phyloP scores from a whole-genome alignment of 2,888 invertebrate species.

The Nephrotoma flavescens region DNA sequence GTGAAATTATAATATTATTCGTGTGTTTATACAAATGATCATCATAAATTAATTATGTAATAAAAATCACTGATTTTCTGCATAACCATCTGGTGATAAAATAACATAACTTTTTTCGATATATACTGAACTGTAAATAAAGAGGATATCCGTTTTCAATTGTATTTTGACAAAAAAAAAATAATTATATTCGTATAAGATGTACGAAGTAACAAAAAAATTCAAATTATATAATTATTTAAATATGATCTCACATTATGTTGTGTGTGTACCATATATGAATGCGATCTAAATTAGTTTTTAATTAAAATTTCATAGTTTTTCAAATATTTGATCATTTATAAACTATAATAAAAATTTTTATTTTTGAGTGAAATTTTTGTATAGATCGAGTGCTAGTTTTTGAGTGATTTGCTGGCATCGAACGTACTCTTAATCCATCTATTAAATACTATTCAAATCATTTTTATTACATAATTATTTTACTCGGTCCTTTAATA shows the following conservation, averaged over 20 bases:
- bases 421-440: not conserved
- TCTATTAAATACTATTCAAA: not conserved
- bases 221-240: not conserved
- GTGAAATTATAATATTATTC: not conserved
- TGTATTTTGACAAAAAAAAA: not conserved
- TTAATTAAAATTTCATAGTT: not conserved
- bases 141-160: slow-evolving; percentile 3
- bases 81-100: slow-evolving; percentile 1
- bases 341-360: not conserved
- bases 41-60: not conserved
- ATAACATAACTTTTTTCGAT: not conserved
- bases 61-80: not conserved
- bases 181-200: not conserved
- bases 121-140: not conserved
- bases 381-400: not conserved
- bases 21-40: not conserved
- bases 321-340: not conserved
- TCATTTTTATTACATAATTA: not conserved
- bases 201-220: not conserved
- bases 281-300: not conserved
- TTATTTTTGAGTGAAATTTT: not conserved
- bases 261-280: not conserved
- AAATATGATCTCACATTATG: not conserved
- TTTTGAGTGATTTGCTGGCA: not conserved
- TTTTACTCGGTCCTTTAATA: not conserved